A percentile compares a stretch with the other conserved stretches of the same genome.
Evolutionary conservation across 1,140 invertebrate genomes (phyloP).

Genomic region (Aphis craccivora): DNA sequence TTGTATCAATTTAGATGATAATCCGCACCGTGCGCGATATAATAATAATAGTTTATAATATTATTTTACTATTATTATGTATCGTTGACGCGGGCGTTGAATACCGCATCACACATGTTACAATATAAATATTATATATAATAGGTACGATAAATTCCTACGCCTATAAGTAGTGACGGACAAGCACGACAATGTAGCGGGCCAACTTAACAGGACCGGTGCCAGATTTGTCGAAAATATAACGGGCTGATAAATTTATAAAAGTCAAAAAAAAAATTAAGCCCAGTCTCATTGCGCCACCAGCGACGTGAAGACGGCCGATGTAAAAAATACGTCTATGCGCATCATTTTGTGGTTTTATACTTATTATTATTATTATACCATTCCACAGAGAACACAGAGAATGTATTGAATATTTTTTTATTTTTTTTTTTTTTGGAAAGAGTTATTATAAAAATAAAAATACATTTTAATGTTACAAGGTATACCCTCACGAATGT

Average conservation of each 20-base stretch:
- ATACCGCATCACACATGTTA: too few relatives aligned
- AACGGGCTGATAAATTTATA: slow-evolving; percentile 27
- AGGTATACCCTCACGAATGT: too few relatives aligned
- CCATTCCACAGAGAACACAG: background rate
- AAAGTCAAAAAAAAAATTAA: slow-evolving; percentile 7
- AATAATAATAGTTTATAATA: background rate
- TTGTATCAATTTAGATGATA: slow-evolving; percentile 48
- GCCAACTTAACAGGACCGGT: slow-evolving; percentile 47
- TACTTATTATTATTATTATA: background rate
- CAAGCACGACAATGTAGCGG: background rate
- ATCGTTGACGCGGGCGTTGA: too few relatives aligned
- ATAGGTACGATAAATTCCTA: background rate
- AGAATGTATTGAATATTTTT: background rate
- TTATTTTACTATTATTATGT: background rate
- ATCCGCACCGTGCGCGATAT: background rate
- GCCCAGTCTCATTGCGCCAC: background rate
- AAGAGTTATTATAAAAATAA: background rate
- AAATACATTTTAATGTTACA: too few relatives aligned
- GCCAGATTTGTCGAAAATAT: slow-evolving; percentile 48
- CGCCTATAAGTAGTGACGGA: background rate
- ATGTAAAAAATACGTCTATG: background rate
- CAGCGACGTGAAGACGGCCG: background rate
- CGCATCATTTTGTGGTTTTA: background rate
- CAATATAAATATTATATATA: too few relatives aligned
- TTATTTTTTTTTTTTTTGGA: background rate